These are phyloP conservation scores for Gulo gulo DNA, from an alignment of 2,113 vertebrate genomes.

Conservation along the genomic window DNA sequence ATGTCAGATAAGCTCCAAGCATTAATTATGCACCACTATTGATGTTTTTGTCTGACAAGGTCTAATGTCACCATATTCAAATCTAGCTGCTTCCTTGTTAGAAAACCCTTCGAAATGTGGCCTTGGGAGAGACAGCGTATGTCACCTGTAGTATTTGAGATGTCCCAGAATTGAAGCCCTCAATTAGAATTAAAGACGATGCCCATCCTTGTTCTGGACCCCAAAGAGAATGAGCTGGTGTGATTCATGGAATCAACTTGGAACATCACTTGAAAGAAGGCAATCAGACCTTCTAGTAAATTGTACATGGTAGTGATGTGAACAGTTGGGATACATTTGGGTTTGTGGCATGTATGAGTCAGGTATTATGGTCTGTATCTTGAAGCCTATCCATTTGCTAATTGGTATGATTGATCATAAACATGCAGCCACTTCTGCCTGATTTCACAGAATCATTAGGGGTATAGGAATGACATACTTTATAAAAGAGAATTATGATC, in stretches of 20 bases:
- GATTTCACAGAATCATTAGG: slow-evolving; percentile 17
- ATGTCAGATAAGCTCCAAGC: slow-evolving; percentile 75
- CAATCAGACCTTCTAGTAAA: not conserved
- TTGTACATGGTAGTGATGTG: not conserved
- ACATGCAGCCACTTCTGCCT: not conserved
- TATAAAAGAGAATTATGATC: slow-evolving; percentile 1
- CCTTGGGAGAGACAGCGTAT: slow-evolving; percentile 76
- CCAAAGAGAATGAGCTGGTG: slow-evolving; percentile 26
- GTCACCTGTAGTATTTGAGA: slow-evolving; percentile 75
- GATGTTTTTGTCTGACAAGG: slow-evolving; percentile 84
- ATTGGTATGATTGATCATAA: slow-evolving; percentile 13
- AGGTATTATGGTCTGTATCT: not conserved
- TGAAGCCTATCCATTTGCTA: not conserved
- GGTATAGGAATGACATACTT: not conserved
- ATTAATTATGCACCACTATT: slow-evolving; percentile 87
- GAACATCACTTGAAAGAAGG: not conserved
- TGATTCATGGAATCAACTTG: not conserved
- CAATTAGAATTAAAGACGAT: slow-evolving; percentile 70
- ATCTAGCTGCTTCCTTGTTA: slow-evolving; percentile 81
- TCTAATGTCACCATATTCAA: slow-evolving; percentile 84
- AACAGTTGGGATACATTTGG: slow-evolving; percentile 21
- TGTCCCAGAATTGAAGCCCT: slow-evolving; percentile 66
- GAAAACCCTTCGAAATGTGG: slow-evolving; percentile 78
- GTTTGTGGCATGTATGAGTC: not conserved
- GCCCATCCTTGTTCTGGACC: not conserved